A percentile compares a stretch with the other conserved stretches of the same genome.
Conservation (phyloP, 2,888 invertebrate genomes). For the Phengaris alcon region DNA sequence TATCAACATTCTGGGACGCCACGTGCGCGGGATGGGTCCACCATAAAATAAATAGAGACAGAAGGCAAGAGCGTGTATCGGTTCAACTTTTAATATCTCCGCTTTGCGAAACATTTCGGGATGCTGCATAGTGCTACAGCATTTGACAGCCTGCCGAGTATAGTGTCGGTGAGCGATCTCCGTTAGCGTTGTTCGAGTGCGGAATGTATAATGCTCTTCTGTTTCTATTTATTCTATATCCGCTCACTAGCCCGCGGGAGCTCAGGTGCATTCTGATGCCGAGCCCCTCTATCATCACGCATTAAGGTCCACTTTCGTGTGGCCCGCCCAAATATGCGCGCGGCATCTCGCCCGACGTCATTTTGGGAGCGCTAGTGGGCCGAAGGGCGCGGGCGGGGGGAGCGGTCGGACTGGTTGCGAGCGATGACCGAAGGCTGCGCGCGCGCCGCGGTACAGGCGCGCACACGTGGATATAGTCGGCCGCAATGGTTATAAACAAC, state of each 20-base stretch:
- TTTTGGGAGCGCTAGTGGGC: constrained; percentile 52
- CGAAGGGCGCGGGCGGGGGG: constrained; percentile 44
- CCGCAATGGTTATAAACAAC: constrained; percentile 31
- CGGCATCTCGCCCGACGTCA: constrained; percentile 54
- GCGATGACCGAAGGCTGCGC: constrained; percentile 77
- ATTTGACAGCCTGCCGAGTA: too few species aligned
- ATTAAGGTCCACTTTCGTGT: constrained; percentile 55
- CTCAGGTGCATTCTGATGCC: constrained; percentile 62
- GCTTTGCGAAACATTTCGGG: too few species aligned
- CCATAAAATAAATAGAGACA: neutral
- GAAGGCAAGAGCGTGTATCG: neutral
- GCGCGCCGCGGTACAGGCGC: constrained; percentile 54
- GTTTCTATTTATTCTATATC: constrained; percentile 46
- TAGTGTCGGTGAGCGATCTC: too few species aligned
- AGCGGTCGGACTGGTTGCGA: constrained; percentile 77
- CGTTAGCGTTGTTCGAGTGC: too few species aligned
- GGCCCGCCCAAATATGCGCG: constrained; percentile 64
- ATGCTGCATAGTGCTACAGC: too few species aligned
- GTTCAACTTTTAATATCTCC: too few species aligned
- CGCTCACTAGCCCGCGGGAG: constrained; percentile 52
- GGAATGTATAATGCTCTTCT: neutral
- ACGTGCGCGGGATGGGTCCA: neutral
- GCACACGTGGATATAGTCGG: constrained; percentile 42
- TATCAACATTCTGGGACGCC: neutral
- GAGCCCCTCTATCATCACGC: constrained; percentile 47